A percentile compares a stretch with the other conserved stretches of the same genome.
These are phyloP conservation scores for Cerastis rubricosa DNA, from an alignment of 2,888 invertebrate species.

Conservation along the genomic window DNA sequence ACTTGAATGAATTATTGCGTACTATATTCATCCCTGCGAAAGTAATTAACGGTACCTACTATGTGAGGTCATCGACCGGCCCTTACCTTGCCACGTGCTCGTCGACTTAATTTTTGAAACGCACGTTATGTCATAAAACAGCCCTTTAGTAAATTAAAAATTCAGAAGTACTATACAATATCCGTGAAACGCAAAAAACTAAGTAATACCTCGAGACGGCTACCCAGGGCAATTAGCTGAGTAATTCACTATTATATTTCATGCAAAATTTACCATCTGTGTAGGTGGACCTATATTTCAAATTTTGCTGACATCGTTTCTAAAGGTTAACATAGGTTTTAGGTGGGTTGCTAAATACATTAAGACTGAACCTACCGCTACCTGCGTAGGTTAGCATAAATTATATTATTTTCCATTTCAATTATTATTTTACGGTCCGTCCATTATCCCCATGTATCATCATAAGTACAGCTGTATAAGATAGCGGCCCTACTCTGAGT, in stretches of 20 bases:
- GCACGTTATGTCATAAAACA: conserved; percentile 65
- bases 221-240: neutral
- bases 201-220: neutral
- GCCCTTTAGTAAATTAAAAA: conserved; percentile 49
- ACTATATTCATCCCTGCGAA: conserved; percentile 77
- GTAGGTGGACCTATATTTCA: conserved; percentile 38
- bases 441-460: conserved; percentile 57
- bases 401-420: conserved; percentile 41
- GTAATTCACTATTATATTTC: conserved; percentile 17
- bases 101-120: conserved; percentile 68
- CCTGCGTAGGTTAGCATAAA: conserved; percentile 16
- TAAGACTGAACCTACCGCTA: conserved; percentile 26
- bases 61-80: conserved; percentile 85
- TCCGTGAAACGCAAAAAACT: neutral
- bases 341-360: conserved; percentile 34
- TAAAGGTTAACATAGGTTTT: conserved; percentile 50
- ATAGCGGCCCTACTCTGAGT: conserved; percentile 67
- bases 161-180: conserved; percentile 5
- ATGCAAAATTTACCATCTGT: conserved; percentile 8
- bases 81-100: conserved; percentile 81
- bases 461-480: conserved; percentile 56
- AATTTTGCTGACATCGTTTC: conserved; percentile 28
- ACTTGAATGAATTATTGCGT: conserved; percentile 71
- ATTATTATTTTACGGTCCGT: conserved; percentile 33
- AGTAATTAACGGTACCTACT: conserved; percentile 83